Evolutionary conservation across 2,113 vertebrate species (phyloP).

Genomic region (Nothocercus nigrocapillus): DNA sequence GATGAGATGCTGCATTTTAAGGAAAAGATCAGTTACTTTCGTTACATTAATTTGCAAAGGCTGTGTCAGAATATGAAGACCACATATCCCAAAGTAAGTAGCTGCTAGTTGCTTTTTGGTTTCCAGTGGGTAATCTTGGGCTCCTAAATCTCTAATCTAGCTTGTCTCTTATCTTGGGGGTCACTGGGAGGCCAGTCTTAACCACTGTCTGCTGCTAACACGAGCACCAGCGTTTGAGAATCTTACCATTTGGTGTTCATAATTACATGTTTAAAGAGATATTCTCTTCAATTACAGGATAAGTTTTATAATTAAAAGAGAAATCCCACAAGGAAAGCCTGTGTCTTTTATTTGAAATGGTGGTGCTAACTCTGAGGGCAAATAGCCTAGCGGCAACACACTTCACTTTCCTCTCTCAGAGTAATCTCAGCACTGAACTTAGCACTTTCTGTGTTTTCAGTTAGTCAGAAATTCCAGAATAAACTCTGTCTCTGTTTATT

Average conservation of each 20-base stretch:
- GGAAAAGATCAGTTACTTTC: neutral
- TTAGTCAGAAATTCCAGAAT: neutral
- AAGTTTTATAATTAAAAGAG: neutral
- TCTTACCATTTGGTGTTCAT: neutral
- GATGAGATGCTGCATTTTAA: neutral
- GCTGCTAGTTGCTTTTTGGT: neutral
- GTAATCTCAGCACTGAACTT: fast-evolving
- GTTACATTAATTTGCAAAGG: fast-evolving
- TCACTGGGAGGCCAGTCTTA: neutral
- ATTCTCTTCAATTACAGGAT: neutral
- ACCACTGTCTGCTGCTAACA: neutral
- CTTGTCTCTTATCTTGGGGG: neutral
- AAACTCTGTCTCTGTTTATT: neutral
- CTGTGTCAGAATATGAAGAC: neutral
- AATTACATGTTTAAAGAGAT: neutral
- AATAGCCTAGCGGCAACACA: neutral
- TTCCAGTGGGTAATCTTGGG: neutral
- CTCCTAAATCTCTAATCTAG: neutral
- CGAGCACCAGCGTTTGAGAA: neutral
- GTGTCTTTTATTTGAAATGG: neutral
- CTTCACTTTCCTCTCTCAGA: neutral
- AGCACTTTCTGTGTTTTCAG: neutral
- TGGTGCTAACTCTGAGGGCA: neutral
- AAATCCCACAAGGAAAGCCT: neutral
- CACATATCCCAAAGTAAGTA: neutral